Base-by-base conservation (phyloP, 2,113 vertebrate species). In the Pandion haliaetus region DNA sequence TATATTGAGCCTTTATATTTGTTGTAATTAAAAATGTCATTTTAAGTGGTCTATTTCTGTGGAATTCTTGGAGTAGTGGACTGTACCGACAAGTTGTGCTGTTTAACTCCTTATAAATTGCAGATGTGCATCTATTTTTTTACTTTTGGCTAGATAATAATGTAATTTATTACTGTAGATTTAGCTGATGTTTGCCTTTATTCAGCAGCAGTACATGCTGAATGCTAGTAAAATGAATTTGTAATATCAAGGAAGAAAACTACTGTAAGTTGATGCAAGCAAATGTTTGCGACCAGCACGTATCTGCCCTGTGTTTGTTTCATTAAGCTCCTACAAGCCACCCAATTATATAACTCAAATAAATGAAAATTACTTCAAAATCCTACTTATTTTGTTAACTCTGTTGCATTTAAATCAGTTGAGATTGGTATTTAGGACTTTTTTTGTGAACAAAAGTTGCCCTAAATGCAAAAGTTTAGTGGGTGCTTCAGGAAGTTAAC, bases 261-360 rank as follows among this genome's bases (percentile, higher is more conserved):
- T 69, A 0, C 82, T 81, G 47, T 72, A 59, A 62, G 89, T 90
- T 88, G 88, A 77, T 84, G 88, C 86, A 49, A 18, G 78, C 65
- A 34, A 65, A 87, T 91, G 82, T 96, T 96, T 93, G 94, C 12
- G 28, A 88, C 80, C 90, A 88, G 94, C 74, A 32, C 44, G 74
- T 80, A 81, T 79, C 95, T 67, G 96, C 88, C 67, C 87, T 74
- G 50, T 97, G 91, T 98, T 98, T 98, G 98, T 98, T 98, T 98
- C 98, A 92, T 98, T 98, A 98, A 98, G 97, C 98, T 98, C 92
- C 67, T 93, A 52, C 95, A 96, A 98, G 95, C 92, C 90, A 94
- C 82, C 89, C 98, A 98, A 97, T 98, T 98, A 98, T 76, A 93
- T 67, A 98, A 95, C 95, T 98, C 98, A 98, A 98, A 98, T 97